Evolutionary conservation across 2,888 invertebrate genomes (phyloP).

Genomic region (Ormyrus pomaceus): DNA sequence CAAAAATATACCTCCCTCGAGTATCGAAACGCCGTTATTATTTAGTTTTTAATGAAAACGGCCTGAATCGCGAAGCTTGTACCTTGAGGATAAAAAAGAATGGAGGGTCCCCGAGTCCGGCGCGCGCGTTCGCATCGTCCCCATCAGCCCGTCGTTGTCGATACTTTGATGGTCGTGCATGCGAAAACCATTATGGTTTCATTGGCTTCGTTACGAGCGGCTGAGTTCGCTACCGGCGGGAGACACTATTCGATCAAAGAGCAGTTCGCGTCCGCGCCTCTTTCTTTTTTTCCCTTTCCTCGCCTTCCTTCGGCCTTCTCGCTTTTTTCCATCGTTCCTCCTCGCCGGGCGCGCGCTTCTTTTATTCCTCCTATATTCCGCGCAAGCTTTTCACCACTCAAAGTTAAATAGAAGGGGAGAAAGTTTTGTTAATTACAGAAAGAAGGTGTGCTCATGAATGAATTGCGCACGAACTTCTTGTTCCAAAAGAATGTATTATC

Average conservation of each 20-base stretch:
- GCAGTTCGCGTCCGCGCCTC: conserved; percentile 5
- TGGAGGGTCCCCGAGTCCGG: not conserved
- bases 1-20: too few species aligned
- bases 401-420: conserved; percentile 1
- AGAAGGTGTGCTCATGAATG: not conserved
- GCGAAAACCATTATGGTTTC: conserved; percentile 38
- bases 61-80: not conserved
- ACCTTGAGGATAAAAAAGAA: not conserved
- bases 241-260: conserved; percentile 35
- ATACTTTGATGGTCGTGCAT: conserved; percentile 29
- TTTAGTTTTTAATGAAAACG: not conserved
- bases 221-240: conserved; percentile 7
- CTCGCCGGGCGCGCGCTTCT: not conserved
- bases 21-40: not conserved
- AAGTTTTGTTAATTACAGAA: conserved; percentile 12
- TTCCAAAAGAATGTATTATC: conserved; percentile 1
- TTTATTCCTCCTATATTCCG: not conserved
- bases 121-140: not conserved
- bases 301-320: not conserved
- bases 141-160: not conserved
- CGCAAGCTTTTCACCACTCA: not conserved
- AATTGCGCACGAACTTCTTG: not conserved
- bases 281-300: not conserved
- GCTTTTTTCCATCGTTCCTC: not conserved
- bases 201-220: conserved; percentile 33